Base-by-base conservation (phyloP, 2,797 vertebrate species). In the Huso huso region DNA sequence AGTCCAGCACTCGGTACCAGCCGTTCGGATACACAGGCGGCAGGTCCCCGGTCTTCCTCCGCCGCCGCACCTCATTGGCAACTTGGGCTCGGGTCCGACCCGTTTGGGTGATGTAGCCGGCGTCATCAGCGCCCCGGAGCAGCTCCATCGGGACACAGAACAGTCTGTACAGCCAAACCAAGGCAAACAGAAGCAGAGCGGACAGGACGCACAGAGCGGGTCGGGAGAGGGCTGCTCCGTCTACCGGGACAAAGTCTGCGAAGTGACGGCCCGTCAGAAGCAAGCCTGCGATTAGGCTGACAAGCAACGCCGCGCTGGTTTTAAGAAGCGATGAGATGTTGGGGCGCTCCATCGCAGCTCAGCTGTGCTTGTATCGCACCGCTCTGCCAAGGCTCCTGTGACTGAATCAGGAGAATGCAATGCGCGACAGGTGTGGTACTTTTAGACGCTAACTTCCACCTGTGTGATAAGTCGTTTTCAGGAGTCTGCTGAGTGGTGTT, bases 11-110 rank as follows among this genome's bases (percentile, higher is more conserved):
- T 1, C 87, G 83, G 79, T 86, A 92, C 92, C 92, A 93, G 70
- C 92, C 92, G 72, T 91, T 92, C 3, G 93, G 93, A 64, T 86
- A 95, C 2, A 90, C 78, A 0, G 93, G 92, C 0, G 91, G 92
- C 62, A 89, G 75, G 0, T 86, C 87, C 0, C 90, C 92, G 3
- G 76, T 75, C 53, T 85, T 88, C 64, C 89, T 86, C 72, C 88
- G 68, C 61, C 86, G 78, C 10, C 89, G 85, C n/a, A 86, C 84
- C 12, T 90, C 79, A 73, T 86, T 87, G 1, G 90, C 86, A 0
- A 82, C 82, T 66, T 78, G 81, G 1, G 87, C 78, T 52, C 72
- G 85, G 69, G 81, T 87, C 66, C 83, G 77, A 6, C 88, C 89
- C 13, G 82, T 72, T 52, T 76, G 80, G 0, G 77, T 74, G 13